Evolutionary conservation across 2,797 vertebrate genomes (phyloP).

Genomic region (Neomorphus geoffroyi): DNA sequence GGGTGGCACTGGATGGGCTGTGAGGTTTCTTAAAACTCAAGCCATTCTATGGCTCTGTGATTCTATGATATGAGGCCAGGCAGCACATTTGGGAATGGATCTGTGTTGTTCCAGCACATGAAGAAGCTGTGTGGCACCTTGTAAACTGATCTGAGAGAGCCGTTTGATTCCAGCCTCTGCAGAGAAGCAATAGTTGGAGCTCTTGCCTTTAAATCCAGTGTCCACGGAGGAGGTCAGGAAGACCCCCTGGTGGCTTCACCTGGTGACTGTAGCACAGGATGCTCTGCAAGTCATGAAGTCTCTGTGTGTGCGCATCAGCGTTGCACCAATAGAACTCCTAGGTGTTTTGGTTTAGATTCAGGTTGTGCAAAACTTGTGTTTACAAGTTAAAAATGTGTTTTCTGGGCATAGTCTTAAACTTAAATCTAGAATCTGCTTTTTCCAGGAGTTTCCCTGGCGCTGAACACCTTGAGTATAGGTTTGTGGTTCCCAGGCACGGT

Average conservation of each 20-base stretch:
- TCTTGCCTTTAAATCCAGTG: not conserved
- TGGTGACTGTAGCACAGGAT: not conserved
- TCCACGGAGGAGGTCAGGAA: not conserved
- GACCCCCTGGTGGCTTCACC: not conserved
- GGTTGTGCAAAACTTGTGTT: not conserved
- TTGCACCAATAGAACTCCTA: not conserved
- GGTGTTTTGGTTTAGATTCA: not conserved
- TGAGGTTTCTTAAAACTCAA: too few relatives aligned
- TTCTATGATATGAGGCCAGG: not conserved
- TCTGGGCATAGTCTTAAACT: not conserved
- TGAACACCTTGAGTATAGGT: not conserved
- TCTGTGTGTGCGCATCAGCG: not conserved
- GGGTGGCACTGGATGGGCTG: too few relatives aligned
- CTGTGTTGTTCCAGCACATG: not conserved
- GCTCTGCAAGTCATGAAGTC: not conserved
- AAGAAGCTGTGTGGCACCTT: not conserved
- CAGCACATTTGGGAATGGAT: not conserved
- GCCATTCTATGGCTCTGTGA: too few relatives aligned
- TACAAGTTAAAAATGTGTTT: not conserved
- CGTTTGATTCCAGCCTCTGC: not conserved
- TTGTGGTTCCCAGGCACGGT: not conserved
- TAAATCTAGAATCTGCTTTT: not conserved
- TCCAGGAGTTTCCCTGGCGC: not conserved
- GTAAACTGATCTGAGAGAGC: not conserved
- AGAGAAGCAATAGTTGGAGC: not conserved